These are phyloP conservation scores for Gobiocypris rarus DNA, from an alignment of 2,113 vertebrate genomes.

Conservation along the genomic window DNA sequence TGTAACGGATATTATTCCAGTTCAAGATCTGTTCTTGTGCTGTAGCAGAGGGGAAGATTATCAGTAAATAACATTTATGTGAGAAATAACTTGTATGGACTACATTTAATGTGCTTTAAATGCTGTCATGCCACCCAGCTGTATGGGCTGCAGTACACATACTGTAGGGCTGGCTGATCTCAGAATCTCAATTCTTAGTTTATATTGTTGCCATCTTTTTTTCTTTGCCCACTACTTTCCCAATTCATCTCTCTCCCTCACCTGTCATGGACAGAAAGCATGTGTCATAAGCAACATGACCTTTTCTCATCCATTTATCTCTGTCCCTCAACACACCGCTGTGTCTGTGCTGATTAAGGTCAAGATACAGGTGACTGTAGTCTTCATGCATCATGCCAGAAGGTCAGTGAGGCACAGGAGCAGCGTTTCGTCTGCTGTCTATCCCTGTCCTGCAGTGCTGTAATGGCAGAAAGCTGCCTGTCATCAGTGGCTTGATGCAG, in stretches of 20 bases:
- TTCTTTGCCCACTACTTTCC: background rate
- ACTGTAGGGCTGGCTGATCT: background rate
- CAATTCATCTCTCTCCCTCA: background rate
- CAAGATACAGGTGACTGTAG: slow-evolving; percentile 1
- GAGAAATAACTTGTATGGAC: background rate
- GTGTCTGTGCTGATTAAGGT: slow-evolving; percentile 27
- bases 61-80: background rate
- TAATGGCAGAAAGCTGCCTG: slow-evolving; percentile 26
- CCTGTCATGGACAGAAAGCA: background rate
- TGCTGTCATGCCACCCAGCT: background rate
- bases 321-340: background rate
- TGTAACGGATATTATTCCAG: background rate
- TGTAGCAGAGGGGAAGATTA: background rate
- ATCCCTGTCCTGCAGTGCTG: slow-evolving; percentile 21
- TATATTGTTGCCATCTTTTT: background rate
- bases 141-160: background rate
- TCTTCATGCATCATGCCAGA: slow-evolving; percentile 20
- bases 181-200: background rate
- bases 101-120: background rate
- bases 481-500: background rate
- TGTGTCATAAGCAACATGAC: slow-evolving; percentile 21
- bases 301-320: slow-evolving; percentile 39
- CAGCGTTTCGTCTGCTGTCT: slow-evolving; percentile 18
- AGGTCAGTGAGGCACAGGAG: background rate
- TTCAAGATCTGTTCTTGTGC: background rate